Base-by-base conservation (phyloP, 1,140 invertebrate species). In the Hydropsyche tenuis region DNA sequence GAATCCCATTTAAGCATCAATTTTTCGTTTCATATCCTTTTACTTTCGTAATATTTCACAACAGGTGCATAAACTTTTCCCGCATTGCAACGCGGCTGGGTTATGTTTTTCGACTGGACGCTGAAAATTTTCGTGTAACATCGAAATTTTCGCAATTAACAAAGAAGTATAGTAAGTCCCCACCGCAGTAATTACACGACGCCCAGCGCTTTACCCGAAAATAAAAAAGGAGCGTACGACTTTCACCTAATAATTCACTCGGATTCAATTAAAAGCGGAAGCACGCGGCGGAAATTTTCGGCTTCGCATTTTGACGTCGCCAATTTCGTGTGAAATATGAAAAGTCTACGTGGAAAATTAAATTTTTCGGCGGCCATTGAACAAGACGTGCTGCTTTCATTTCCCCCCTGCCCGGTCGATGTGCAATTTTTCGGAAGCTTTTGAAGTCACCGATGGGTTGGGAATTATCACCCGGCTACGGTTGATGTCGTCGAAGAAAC, bases 311-410 rank as follows among this genome's bases (percentile, higher is more conserved):
- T 60, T 60, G 56, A 60, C 56, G 18, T 18, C 23, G 56, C 56
- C 56, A 60, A 60, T 60, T 60, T 60, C 56, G 56, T 60, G 56
- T 60, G 22, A 60, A 60, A 60, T 60, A 60, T 60, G 56, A 60
- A 23, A 60, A 60, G 56, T 60, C 56, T 60, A 60, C 56, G 56
- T 60, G 56, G 56, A 27, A 60, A 60, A 60, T 60, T 60, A 60
- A 60, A 60, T 60, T 60, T 60, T 60, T 60, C 23, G 22, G 56
- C 22, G 22, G 18, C 20, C 18, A 22, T 60, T 18, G 22, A 23
- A 16, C 56, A 60, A 60, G 56, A 60, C 56, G 56, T 60, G 56
- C 56, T 14, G n/a, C 56, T 3, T 37, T 37, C n/a, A n/a, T 37
- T 25, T 60, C 56, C 9, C 23, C 23, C 12, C 20, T 53, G 4